Evolutionary conservation across 2,797 vertebrate species (phyloP).

Genomic region (Ptychadena robeensis): DNA sequence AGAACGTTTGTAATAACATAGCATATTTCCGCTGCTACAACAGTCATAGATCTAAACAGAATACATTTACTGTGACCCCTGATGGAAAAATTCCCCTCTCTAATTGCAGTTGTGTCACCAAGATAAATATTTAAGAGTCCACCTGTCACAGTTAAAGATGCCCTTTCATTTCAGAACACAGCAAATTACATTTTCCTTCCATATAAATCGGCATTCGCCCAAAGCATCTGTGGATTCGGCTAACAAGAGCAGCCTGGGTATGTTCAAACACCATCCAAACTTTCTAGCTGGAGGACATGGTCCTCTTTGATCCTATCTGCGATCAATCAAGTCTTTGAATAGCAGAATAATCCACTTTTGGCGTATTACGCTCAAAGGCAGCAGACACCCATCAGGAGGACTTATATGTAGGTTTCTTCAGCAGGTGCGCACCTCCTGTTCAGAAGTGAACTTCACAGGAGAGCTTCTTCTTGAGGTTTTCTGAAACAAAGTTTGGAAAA

Average conservation of each 20-base stretch:
- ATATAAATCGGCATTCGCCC: neutral
- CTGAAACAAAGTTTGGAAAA: neutral
- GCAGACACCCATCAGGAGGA: neutral
- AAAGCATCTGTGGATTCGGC: neutral
- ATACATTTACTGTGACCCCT: neutral
- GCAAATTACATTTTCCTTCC: neutral
- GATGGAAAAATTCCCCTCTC: neutral
- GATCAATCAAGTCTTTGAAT: slow-evolving; percentile 15
- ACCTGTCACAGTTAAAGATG: neutral
- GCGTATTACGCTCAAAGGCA: neutral
- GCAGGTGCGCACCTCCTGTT: neutral
- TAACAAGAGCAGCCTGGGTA: neutral
- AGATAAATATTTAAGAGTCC: slow-evolving; percentile 5
- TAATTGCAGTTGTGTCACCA: neutral
- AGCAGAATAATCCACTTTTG: neutral
- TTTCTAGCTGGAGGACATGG: slow-evolving; percentile 6
- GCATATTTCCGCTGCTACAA: neutral
- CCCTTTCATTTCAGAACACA: slow-evolving; percentile 20
- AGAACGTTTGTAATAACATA: neutral
- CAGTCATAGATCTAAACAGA: too few relatives aligned
- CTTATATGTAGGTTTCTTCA: neutral
- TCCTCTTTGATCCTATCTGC: slow-evolving; percentile 13
- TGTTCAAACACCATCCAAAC: slow-evolving; percentile 7
- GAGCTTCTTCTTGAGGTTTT: neutral
- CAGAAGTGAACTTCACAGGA: neutral